Base-by-base conservation (phyloP, 2,888 invertebrate genomes). In the Cremastobaeus sp. region DNA sequence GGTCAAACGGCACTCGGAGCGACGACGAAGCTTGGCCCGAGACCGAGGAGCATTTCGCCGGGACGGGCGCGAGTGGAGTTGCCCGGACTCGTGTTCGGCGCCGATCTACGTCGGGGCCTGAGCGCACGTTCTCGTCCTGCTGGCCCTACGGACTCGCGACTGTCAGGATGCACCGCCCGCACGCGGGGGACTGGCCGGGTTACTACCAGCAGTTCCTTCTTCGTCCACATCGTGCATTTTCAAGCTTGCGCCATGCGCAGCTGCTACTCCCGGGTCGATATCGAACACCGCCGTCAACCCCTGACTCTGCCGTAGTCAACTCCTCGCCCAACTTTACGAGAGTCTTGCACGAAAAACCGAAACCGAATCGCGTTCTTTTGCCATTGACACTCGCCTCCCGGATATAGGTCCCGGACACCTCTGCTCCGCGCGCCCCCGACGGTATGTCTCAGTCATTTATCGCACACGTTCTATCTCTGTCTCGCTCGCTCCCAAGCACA, bases 251-350 rank as follows among this genome's bases (percentile, higher is more conserved):
- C 85, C 78, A 79, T 84, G 70, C 83, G 82, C 81, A 79, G 79
- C 78, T 82, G 84, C 81, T 85, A 45, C 85, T 85, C 85, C 86
- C 80, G 86, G 87, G 85, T 85, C 86, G 86, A 86, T 86, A 86
- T 81, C 80, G 81, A 21, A 47, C 43, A 81, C 81, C 83, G 83
- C 80, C 83, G 77, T 78, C 75, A 76, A 75, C 68, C 79, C 80
- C 78, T 78, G 77, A 75, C 59, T 57, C 77, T 41, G 21, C 50
- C 74, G 78, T 77, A 72, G 73, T 52, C 64, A 71, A 75, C 76
- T 66, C 74, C 77, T 77, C 77, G 77, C 57, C 60, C 68, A 52
- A 62, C 59, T 55, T 55, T 52, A 37, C 52, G 47, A 11, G 25
- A 47, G 32, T 34, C 34, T 34, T 15, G 18, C 32, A 25, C 21